These are phyloP conservation scores for Steatocranus sp. DNA, from an alignment of 2,797 vertebrate genomes.

Conservation along the genomic window DNA sequence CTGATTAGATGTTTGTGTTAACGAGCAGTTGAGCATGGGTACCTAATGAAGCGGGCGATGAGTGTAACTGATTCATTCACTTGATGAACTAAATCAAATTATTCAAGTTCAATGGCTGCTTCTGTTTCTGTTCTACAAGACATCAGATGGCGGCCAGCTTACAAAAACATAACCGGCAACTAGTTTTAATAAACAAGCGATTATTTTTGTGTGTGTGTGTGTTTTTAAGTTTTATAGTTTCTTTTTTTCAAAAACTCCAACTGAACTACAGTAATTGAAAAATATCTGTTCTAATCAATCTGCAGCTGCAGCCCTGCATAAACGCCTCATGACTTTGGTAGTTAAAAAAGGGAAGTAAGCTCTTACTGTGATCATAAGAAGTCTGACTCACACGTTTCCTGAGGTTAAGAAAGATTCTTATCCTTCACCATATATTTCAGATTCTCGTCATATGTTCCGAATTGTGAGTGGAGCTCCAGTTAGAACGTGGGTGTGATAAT, in stretches of 20 bases:
- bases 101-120: background rate
- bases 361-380: background rate
- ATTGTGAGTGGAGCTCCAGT: background rate
- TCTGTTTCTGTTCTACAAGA: background rate
- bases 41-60: background rate
- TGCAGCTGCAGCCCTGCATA: background rate
- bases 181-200: background rate
- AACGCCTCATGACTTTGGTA: background rate
- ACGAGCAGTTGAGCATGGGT: background rate
- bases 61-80: background rate
- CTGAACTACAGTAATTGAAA: background rate
- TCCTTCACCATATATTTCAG: background rate
- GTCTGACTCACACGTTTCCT: background rate
- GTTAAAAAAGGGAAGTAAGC: background rate
- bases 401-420: background rate
- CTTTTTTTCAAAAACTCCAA: background rate
- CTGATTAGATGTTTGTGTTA: background rate
- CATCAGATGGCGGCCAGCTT: background rate
- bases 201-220: background rate
- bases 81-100: background rate
- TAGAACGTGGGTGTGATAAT: background rate
- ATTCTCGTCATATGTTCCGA: background rate
- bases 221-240: background rate
- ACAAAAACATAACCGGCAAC: background rate
- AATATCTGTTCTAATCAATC: background rate